Evolutionary conservation across 2,113 vertebrate genomes (phyloP).

Genomic region (Gallinago media): DNA sequence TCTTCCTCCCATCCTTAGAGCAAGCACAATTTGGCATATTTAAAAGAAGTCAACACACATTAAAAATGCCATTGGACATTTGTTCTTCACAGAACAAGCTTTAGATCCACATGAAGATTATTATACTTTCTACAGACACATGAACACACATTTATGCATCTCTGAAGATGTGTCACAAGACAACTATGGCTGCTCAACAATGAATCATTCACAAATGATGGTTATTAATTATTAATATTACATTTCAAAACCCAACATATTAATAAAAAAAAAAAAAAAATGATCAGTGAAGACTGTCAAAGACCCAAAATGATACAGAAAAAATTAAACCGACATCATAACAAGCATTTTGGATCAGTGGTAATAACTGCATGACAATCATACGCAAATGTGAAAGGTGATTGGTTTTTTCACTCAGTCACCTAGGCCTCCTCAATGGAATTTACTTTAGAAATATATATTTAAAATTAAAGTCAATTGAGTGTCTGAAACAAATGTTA

Average conservation of each 20-base stretch:
- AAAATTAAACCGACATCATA: constrained; percentile 20
- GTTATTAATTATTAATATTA: background rate
- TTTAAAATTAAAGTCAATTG: constrained; percentile 22
- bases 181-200: background rate
- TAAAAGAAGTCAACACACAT: background rate
- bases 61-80: background rate
- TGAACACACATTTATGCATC: constrained; percentile 11
- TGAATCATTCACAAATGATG: constrained; percentile 12
- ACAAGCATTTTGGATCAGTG: constrained; percentile 49
- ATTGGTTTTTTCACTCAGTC: constrained; percentile 67
- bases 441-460: constrained; percentile 22
- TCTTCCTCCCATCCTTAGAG: constrained; percentile 33
- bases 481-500: background rate
- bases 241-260: background rate
- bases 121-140: background rate
- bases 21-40: constrained; percentile 25
- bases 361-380: constrained; percentile 3
- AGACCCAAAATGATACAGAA: constrained; percentile 36
- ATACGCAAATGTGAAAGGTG: constrained; percentile 46
- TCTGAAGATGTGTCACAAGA: constrained; percentile 25
- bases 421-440: constrained; percentile 66
- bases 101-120: background rate
- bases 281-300: background rate
- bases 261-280: background rate
- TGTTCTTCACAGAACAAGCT: background rate